A percentile compares a stretch with the other conserved stretches of the same genome.
Conservation (phyloP, 2,888 invertebrate species). For the Agrochola lota region DNA sequence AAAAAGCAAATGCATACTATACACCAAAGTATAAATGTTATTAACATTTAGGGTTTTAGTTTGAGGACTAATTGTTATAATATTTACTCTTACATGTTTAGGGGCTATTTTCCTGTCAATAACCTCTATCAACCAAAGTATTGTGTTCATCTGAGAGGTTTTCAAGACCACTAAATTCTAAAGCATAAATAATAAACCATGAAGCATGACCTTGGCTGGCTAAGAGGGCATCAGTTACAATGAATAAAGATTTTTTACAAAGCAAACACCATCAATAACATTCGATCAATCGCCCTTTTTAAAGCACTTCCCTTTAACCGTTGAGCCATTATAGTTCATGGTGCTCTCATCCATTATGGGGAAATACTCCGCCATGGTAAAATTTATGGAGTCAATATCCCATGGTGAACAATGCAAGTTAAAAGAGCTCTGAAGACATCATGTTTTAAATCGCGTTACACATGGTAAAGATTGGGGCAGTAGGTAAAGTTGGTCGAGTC, state of each 20-base stretch:
- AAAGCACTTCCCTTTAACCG: constrained; percentile 51
- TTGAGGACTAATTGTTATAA: background rate
- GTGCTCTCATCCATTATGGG: constrained; percentile 56
- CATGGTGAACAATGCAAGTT: constrained; percentile 62
- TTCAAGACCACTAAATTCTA: background rate
- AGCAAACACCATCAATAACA: constrained; percentile 49
- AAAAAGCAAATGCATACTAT: background rate
- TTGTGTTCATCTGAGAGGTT: background rate
- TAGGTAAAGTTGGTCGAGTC: constrained; percentile 10
- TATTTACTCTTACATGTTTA: background rate
- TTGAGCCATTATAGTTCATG: constrained; percentile 58
- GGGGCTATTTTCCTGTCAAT: background rate
- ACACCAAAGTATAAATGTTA: background rate
- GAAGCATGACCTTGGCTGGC: constrained; percentile 22
- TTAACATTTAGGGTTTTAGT: background rate
- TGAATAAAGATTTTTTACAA: constrained; percentile 31
- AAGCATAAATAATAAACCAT: constrained; percentile 4
- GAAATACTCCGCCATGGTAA: constrained; percentile 44
- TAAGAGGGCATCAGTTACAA: constrained; percentile 32
- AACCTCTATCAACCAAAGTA: background rate
- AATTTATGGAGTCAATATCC: constrained; percentile 65
- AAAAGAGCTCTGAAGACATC: constrained; percentile 61
- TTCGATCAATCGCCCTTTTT: constrained; percentile 55
- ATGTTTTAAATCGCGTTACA: constrained; percentile 54
- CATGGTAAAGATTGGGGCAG: constrained; percentile 29